phyloP scores from a whole-genome alignment of 2,113 vertebrate species.

The Nansenia antarctica region DNA sequence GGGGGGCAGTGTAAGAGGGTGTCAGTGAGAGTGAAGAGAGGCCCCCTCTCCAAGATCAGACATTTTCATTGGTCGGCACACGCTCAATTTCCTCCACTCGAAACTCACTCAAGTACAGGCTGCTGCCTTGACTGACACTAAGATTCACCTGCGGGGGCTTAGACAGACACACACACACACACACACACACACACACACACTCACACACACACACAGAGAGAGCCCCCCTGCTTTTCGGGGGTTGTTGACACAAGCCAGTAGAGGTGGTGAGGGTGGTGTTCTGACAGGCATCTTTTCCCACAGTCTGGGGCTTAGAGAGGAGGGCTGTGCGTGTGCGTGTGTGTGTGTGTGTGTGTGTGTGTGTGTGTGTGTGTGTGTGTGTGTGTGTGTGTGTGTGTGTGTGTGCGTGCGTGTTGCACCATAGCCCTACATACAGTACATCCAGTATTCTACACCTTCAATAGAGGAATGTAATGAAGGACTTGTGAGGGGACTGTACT shows the following conservation, averaged over 20 bases:
- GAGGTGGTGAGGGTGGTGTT: constrained; percentile 50
- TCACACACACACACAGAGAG: constrained; percentile 8
- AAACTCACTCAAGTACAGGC: constrained; percentile 66
- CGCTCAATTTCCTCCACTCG: constrained; percentile 43
- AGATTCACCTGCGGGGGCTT: constrained; percentile 58
- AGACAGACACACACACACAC: not conserved
- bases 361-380: constrained; percentile 18
- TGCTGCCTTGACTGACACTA: constrained; percentile 49
- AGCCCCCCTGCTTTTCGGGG: constrained; percentile 10
- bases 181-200: constrained; percentile 8
- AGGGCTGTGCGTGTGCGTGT: not conserved
- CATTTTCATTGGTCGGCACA: constrained; percentile 56
- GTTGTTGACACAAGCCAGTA: constrained; percentile 39
- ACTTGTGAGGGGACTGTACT: not conserved
- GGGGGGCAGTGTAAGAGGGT: no score
- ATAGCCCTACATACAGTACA: not conserved
- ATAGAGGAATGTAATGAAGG: not conserved
- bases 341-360: constrained; percentile 14
- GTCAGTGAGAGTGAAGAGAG: constrained; percentile 50
- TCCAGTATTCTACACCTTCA: not conserved
- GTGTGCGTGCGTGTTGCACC: not conserved
- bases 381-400: constrained; percentile 25
- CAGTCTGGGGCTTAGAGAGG: constrained; percentile 12
- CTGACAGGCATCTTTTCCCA: constrained; percentile 69
- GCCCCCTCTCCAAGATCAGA: constrained; percentile 30